Evolutionary conservation across 2,888 invertebrate species (phyloP).

Genomic region (Aporophyla lueneburgensis): DNA sequence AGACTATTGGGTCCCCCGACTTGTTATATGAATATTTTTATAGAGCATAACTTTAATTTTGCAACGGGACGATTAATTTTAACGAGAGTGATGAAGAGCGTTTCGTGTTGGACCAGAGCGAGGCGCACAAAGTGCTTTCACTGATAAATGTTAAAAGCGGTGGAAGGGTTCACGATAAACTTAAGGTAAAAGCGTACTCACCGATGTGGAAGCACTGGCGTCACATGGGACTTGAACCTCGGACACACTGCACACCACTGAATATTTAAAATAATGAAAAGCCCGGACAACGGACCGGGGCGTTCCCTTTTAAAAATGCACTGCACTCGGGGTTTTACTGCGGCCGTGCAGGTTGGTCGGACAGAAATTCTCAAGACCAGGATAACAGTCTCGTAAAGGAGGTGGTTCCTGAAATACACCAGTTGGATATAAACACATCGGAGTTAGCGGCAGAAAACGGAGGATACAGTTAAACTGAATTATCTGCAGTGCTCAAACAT

Average conservation of each 20-base stretch:
- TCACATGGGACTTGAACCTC: slow-evolving; percentile 76
- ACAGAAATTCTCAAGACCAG: slow-evolving; percentile 82
- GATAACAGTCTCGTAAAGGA: slow-evolving; percentile 86
- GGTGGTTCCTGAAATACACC: slow-evolving; percentile 78
- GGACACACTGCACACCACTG: slow-evolving; percentile 87
- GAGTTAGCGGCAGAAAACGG: slow-evolving; percentile 69
- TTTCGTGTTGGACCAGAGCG: slow-evolving; percentile 55
- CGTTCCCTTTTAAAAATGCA: slow-evolving; percentile 90
- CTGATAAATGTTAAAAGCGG: slow-evolving; percentile 76
- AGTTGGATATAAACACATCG: slow-evolving; percentile 78
- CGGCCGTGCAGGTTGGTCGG: slow-evolving; percentile 88
- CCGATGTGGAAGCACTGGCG: slow-evolving; percentile 74
- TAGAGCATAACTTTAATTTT: slow-evolving; percentile 87
- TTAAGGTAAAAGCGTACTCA: slow-evolving; percentile 80
- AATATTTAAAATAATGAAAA: slow-evolving; percentile 90
- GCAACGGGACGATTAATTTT: slow-evolving; percentile 84
- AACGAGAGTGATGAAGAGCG: slow-evolving; percentile 76
- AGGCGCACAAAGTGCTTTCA: slow-evolving; percentile 71
- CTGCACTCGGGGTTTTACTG: slow-evolving; percentile 88
- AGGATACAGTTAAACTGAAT: slow-evolving; percentile 72
- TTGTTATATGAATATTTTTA: slow-evolving; percentile 87
- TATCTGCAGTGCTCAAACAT: slow-evolving; percentile 61
- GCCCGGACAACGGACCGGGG: slow-evolving; percentile 82
- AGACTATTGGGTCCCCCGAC: slow-evolving; percentile 85
- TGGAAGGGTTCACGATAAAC: slow-evolving; percentile 71